Conservation (phyloP, 2,113 vertebrate genomes). For the Pygoscelis antarcticus region DNA sequence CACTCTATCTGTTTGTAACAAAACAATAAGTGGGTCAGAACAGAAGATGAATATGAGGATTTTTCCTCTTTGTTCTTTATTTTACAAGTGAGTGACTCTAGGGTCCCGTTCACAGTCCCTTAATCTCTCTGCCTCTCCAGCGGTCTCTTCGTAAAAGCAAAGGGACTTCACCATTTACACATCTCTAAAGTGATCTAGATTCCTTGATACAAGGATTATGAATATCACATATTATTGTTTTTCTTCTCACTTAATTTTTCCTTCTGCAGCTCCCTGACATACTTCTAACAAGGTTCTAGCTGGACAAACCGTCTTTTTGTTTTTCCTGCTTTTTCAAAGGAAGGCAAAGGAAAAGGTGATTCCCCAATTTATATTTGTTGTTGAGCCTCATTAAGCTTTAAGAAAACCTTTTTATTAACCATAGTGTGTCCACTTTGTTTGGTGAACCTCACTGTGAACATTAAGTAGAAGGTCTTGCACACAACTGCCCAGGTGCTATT, state of each 20-base stretch:
- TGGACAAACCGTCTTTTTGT: background rate
- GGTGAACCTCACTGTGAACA: background rate
- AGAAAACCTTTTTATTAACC: constrained; percentile 21
- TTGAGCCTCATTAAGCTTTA: background rate
- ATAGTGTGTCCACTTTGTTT: background rate
- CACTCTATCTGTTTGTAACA: background rate
- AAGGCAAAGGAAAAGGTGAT: background rate
- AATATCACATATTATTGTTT: background rate
- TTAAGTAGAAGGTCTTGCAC: constrained; percentile 24
- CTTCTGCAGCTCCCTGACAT: background rate
- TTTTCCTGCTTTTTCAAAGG: background rate
- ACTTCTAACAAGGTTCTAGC: background rate
- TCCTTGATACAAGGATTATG: background rate
- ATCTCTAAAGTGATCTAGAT: background rate
- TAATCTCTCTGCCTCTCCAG: background rate
- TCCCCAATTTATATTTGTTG: background rate
- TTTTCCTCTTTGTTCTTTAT: constrained; percentile 17
- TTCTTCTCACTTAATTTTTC: background rate
- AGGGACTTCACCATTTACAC: background rate
- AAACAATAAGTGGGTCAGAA: constrained; percentile 10
- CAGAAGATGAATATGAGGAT: background rate
- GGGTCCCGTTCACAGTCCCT: background rate
- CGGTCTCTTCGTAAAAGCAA: background rate
- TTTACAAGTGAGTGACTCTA: background rate
- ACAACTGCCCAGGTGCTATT: background rate